A percentile compares a stretch with the other conserved stretches of the same genome.
Evolutionary conservation across 2,888 invertebrate species (phyloP).

Genomic region (Nemapogon koenigi): DNA sequence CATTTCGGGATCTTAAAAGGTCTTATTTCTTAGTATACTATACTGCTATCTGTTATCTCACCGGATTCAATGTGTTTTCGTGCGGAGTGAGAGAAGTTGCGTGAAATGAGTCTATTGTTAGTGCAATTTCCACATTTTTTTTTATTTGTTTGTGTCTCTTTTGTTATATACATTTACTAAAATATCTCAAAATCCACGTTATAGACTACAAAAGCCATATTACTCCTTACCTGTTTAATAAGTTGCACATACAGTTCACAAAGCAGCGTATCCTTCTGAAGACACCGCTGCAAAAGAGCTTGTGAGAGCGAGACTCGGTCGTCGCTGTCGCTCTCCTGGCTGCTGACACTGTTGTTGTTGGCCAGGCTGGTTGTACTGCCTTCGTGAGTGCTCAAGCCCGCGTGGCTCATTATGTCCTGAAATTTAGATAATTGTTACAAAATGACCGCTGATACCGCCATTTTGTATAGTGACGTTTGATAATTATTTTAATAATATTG

Average conservation of each 20-base stretch:
- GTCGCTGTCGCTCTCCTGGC: constrained; percentile 71
- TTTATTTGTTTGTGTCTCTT: too few relatives aligned
- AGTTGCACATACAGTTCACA: constrained; percentile 92
- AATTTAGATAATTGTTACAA: background rate
- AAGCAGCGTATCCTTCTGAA: constrained; percentile 86
- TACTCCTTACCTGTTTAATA: constrained; percentile 82
- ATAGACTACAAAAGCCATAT: too few relatives aligned
- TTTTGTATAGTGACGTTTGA: background rate
- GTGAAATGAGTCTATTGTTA: too few relatives aligned
- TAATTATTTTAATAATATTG: too few relatives aligned
- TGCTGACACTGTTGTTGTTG: constrained; percentile 40
- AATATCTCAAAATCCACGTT: too few relatives aligned
- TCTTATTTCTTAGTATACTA: too few relatives aligned
- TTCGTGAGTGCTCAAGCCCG: constrained; percentile 71
- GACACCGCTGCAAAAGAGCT: constrained; percentile 86
- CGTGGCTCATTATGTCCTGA: constrained; percentile 81
- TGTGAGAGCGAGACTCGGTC: constrained; percentile 91
- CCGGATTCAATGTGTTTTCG: too few relatives aligned
- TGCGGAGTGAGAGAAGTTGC: too few relatives aligned
- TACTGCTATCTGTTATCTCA: too few relatives aligned
- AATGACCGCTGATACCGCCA: background rate
- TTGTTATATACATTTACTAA: too few relatives aligned
- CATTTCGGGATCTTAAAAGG: too few relatives aligned
- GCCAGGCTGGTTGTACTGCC: constrained; percentile 48
- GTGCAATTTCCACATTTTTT: too few relatives aligned